Base-by-base conservation (phyloP, 1,140 invertebrate genomes). In the Popillia japonica region DNA sequence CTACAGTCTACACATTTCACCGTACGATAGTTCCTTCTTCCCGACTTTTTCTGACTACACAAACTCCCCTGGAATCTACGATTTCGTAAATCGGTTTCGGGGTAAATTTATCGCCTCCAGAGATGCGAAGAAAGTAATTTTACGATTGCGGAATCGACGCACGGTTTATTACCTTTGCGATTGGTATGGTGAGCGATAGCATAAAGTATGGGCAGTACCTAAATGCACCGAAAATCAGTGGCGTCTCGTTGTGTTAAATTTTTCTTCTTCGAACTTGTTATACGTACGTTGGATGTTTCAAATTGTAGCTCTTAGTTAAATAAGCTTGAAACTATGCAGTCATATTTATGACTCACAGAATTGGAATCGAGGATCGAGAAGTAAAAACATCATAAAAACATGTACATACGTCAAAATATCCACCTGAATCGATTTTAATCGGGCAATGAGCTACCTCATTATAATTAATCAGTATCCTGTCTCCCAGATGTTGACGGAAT, bases 71-170 rank as follows among this genome's bases (percentile, higher is more conserved):
- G 9, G 9, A 68, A 68, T 68, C 61, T 34, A 68, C 61, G 61
- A 68, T 27, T 68, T 34, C 27, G 61, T 68, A 68, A 68, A 68
- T 68, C 61, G 61, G 61, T 68, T 68, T 68, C 61, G 61, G 61
- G 27, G 4, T 68, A 22, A 68, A 34, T 68, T 68, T 68, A 68
- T 68, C 8, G 61, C 61, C 61, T 68, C 61, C 22, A 22, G 61
- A 68, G 22, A 68, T 34, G 61, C 61, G 61, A 68, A 68, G 61
- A 68, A 68, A 68, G 61, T 68, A 68, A 68, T 68, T 68, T 68
- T 68, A 68, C 20, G 61, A 68, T 34, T 22, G 22, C n/a, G n/a
- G 61, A 68, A 68, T 23, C 27, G 61, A 68, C 20, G 61, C 10
- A 20, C 61, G 27, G 6, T 68, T 68, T 68, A 68, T 68, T 23